Evolutionary conservation across 2,113 vertebrate species (phyloP), one percentile per base, ranked within the genome.

Genomic region (Herpetotheres cachinnans): DNA sequence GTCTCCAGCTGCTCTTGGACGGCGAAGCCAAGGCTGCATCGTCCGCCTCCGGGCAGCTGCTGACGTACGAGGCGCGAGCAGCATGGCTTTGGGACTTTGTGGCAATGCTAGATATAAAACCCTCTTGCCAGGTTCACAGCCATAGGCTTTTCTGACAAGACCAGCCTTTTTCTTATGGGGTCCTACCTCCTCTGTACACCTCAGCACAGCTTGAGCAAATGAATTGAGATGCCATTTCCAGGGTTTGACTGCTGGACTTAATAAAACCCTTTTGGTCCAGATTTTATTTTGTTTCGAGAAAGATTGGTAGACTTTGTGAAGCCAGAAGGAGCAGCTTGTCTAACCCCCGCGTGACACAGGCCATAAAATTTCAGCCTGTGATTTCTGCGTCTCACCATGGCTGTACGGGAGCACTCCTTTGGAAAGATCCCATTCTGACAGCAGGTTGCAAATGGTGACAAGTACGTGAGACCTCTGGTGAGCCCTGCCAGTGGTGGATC

Each of bases 51-150:
- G 2, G 76, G 86, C 70, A 61, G 65, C 79, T 86, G 82, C 89
- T 90, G 82, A 14, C 0, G 6, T 52, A 10, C 0, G 1, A 81
- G 73, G 50, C 0, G 0, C 0, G 19, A 90, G 34, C 76, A 77
- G 62, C 8, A 0, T 6, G 22, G 77, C 34, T 81, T 58, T 65
- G 89, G 89, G 89, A 21, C 59, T 61, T 65, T 16, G 63, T 49
- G 72, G 80, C 72, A 58, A 50, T 65, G 71, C 38, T 90, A 13
- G n/a, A 36, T 71, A 63, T 62, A 29, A 79, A 84, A 24, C n/a
- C 44, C n/a, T 62, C 76, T 58, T 4, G 0, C 70, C 42, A 56
- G 61, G 38, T 82, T 90, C 27, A 16, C 16, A 10, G 16, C 54
- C 4, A 11, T 13, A 36, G 88, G 74, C 58, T 90, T 71, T 77